Evolutionary conservation across 2,797 vertebrate genomes (phyloP), one percentile per base, ranked within the genome.

Genomic region (Loris lydekkerianus): DNA sequence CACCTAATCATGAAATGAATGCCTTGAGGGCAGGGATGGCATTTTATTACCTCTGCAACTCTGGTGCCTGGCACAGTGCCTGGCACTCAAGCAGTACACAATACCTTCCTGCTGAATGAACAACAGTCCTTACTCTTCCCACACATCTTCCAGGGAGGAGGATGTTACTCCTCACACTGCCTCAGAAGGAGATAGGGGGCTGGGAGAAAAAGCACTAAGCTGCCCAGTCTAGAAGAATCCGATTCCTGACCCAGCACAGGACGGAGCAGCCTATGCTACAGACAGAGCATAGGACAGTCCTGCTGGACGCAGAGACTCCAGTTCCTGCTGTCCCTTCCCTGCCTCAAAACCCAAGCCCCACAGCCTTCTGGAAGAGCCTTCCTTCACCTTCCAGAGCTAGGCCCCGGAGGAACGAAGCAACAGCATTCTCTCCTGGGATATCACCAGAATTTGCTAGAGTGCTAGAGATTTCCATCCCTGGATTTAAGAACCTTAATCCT

Each of bases 401-500:
- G 75, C 40, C 37, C 23, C 53, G 61, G 77, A 93, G 82, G 61
- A 88, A 95, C 13, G n/a, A 94, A 80, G 84, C 61, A 43, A 10
- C 37, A 78, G 77, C 87, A 80, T 46, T 31, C 80, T 37, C 89
- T 90, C 93, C 94, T 49, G 65, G 75, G 89, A 88, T 95, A 92
- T 70, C 43, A 46, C 73, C 15, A 46, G 63, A 87, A 94, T 95
- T 87, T 97, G 83, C 91, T 56, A 84, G 83, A 86, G 84, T 82
- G 49, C 95, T 81, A 73, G 84, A 95, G 83, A 92, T 49, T 93
- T 88, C 92, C 89, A 93, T 31, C 49, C 58, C 90, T 90, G 89
- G 92, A 84, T 96, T 97, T 94, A 96, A 97, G 92, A 92, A 60
- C 85, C 93, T 96, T 89, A 72, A 89, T 95, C 82, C 61, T 31